Conservation (phyloP, 2,888 invertebrate genomes). For the Phengaris arion region DNA sequence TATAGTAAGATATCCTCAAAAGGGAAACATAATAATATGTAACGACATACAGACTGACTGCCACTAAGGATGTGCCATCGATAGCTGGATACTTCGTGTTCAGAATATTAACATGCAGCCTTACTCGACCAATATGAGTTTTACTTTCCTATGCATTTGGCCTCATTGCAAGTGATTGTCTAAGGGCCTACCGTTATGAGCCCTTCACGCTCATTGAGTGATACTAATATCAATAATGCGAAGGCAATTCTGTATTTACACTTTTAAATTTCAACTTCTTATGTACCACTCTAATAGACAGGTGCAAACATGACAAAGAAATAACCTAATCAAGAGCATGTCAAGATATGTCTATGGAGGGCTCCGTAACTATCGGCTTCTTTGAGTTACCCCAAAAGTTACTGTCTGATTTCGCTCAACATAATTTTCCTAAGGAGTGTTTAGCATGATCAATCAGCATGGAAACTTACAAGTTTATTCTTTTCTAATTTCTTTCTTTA, state of each 20-base stretch:
- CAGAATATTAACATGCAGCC: background rate
- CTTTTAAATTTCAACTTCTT: background rate
- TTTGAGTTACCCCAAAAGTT: too few species aligned
- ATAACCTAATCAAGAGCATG: too few species aligned
- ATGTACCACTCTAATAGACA: background rate
- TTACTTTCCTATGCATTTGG: background rate
- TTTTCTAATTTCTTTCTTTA: too few species aligned
- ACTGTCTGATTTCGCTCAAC: too few species aligned
- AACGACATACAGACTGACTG: background rate
- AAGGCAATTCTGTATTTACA: background rate
- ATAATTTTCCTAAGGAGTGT: too few species aligned
- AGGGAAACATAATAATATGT: too few species aligned
- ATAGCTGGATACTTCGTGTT: background rate
- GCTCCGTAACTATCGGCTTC: too few species aligned
- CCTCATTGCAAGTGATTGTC: constrained; percentile 16
- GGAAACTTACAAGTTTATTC: too few species aligned
- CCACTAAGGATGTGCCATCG: background rate
- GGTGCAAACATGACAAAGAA: too few species aligned
- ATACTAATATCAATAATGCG: background rate
- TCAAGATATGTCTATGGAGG: too few species aligned
- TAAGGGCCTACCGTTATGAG: constrained; percentile 7
- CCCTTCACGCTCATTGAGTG: background rate
- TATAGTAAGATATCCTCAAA: too few species aligned
- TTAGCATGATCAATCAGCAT: too few species aligned
- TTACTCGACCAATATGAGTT: background rate